These are phyloP conservation scores for Meles meles DNA, from an alignment of 2,113 vertebrate species.

Conservation along the genomic window DNA sequence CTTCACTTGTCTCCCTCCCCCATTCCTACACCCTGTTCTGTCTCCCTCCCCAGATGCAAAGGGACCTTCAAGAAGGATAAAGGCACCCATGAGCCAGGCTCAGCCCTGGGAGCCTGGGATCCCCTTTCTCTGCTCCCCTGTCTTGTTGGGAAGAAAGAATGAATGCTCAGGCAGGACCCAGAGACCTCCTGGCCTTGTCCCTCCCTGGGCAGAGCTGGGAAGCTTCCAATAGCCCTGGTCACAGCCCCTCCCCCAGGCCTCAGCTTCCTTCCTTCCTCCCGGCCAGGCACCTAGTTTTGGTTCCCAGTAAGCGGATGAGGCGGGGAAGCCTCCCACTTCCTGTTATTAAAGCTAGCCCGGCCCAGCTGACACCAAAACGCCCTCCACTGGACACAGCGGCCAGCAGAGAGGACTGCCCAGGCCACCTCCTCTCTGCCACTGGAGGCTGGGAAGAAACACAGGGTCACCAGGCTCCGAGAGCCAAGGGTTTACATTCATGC, in stretches of 20 bases:
- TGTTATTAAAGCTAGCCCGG: constrained; percentile 77
- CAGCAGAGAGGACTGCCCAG: background rate
- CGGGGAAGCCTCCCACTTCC: constrained; percentile 82
- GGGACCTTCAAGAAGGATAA: background rate
- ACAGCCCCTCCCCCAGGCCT: constrained; percentile 51
- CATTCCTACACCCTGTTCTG: background rate
- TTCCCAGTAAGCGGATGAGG: constrained; percentile 74
- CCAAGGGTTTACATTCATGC: background rate
- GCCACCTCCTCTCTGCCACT: background rate
- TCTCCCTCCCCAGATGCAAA: background rate
- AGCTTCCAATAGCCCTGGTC: background rate
- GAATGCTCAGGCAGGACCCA: background rate
- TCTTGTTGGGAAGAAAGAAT: background rate
- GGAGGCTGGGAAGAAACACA: background rate
- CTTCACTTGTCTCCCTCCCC: background rate
- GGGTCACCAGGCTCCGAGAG: background rate
- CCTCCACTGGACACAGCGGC: constrained; percentile 43
- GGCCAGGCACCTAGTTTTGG: constrained; percentile 69
- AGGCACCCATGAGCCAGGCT: background rate
- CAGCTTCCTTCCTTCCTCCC: constrained; percentile 70
- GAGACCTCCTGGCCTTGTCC: background rate
- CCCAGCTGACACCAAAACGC: constrained; percentile 53
- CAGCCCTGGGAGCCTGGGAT: background rate
- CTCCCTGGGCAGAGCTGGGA: background rate
- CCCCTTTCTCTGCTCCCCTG: background rate